Evolutionary conservation across 2,888 invertebrate genomes (phyloP).

Genomic region (Thecophora atra): DNA sequence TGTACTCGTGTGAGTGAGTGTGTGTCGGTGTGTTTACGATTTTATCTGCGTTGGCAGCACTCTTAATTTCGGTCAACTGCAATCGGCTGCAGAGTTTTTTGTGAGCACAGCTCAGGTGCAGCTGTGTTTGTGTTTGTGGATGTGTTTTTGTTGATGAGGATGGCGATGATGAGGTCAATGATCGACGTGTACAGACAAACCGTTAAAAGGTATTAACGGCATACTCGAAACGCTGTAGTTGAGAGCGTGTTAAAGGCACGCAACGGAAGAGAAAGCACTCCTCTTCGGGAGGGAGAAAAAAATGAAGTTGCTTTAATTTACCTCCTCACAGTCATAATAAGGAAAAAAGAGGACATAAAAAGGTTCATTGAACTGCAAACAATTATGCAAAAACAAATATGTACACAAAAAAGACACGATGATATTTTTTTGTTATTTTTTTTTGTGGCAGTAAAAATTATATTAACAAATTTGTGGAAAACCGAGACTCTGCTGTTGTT

Average conservation of each 20-base stretch:
- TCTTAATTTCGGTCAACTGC: too few species aligned
- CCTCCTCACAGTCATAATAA: not conserved
- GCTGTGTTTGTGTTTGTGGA: not conserved
- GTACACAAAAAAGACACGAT: conserved; percentile 2
- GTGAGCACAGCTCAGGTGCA: too few species aligned
- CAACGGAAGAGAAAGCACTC: too few species aligned
- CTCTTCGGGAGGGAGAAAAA: too few species aligned
- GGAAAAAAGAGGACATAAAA: not conserved
- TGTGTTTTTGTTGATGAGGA: not conserved
- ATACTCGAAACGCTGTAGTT: not conserved
- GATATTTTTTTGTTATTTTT: not conserved
- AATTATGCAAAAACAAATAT: not conserved
- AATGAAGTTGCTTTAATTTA: not conserved
- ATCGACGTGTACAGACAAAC: not conserved
- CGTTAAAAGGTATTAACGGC: not conserved
- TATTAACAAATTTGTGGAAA: conserved; percentile 19
- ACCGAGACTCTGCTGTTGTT: too few species aligned
- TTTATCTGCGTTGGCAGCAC: too few species aligned
- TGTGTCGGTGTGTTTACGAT: not conserved
- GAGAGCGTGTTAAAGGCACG: not conserved
- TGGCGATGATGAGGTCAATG: not conserved
- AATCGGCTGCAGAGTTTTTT: too few species aligned
- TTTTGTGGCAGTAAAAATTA: too few species aligned
- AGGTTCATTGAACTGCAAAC: not conserved
- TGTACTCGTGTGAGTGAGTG: conserved; percentile 1